Conservation (phyloP, 2,113 vertebrate species). For the Rhabdomys dilectus region DNA sequence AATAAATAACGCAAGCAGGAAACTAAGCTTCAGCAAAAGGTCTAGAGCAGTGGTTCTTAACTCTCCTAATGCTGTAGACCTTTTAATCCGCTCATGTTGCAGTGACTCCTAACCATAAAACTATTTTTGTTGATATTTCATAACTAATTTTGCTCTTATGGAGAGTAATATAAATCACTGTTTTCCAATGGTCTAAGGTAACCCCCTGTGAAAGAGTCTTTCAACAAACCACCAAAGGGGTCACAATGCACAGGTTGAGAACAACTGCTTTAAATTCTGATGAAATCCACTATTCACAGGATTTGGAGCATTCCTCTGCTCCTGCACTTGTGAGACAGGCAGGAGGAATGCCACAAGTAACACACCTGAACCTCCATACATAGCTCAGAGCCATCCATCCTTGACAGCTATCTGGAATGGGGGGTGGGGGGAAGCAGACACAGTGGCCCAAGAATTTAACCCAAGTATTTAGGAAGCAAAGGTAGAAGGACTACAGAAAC, state of each 20-base stretch:
- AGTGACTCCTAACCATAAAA: neutral
- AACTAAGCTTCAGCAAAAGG: neutral
- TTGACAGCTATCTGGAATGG: neutral
- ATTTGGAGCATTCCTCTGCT: neutral
- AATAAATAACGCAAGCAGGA: neutral
- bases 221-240: neutral
- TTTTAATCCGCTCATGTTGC: neutral
- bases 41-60: neutral
- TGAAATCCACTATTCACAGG: neutral
- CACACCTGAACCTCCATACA: neutral
- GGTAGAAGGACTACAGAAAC: neutral
- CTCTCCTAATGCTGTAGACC: neutral
- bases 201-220: neutral
- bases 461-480: neutral
- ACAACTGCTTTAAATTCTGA: neutral
- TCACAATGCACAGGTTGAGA: neutral
- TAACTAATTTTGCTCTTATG: neutral
- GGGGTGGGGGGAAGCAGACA: no score
- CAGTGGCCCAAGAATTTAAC: neutral
- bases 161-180: neutral
- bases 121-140: neutral
- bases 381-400: neutral
- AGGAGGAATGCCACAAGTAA: neutral
- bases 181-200: neutral
- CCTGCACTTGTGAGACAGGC: neutral